Percentiles rank a stretch among this genome's conserved stretches.
Evolutionary conservation across 2,113 vertebrate species (phyloP).

Genomic region (Catharus fuscescens): DNA sequence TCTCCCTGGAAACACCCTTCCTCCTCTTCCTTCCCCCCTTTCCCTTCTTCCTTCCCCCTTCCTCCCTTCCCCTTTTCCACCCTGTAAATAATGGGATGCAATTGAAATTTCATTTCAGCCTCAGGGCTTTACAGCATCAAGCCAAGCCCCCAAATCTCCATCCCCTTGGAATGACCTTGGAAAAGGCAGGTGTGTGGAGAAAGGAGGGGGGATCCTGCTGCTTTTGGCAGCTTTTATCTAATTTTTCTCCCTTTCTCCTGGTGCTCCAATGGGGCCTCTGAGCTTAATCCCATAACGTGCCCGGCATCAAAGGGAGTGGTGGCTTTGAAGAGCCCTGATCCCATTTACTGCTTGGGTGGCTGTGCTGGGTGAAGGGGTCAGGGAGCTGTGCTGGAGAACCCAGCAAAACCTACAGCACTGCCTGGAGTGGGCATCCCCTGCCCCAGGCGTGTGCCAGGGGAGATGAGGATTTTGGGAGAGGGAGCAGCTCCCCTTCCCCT

Average conservation of each 20-base stretch:
- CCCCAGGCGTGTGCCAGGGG: background rate
- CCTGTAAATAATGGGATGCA: background rate
- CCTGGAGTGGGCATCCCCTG: background rate
- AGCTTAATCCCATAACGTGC: background rate
- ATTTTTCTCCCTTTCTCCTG: accelerated
- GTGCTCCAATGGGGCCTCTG: background rate
- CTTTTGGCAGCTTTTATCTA: background rate
- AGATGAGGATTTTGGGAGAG: background rate
- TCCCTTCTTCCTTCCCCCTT: background rate
- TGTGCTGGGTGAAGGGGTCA: background rate
- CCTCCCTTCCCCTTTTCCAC: background rate
- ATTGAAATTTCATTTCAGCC: background rate
- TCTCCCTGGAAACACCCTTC: background rate
- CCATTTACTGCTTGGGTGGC: slow-evolving; percentile 25
- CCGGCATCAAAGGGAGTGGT: background rate
- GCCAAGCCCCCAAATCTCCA: background rate
- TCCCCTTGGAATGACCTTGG: background rate
- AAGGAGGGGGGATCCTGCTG: background rate
- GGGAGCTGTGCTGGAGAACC: background rate
- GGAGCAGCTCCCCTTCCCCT: background rate
- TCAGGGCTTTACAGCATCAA: background rate
- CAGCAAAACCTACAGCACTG: accelerated
- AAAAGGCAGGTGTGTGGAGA: background rate
- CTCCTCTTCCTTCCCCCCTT: background rate
- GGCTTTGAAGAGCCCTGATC: slow-evolving; percentile 34